A percentile compares a stretch with the other conserved stretches of the same genome.
phyloP scores from a whole-genome alignment of 2,113 vertebrate species.

The Gymnogyps californianus region DNA sequence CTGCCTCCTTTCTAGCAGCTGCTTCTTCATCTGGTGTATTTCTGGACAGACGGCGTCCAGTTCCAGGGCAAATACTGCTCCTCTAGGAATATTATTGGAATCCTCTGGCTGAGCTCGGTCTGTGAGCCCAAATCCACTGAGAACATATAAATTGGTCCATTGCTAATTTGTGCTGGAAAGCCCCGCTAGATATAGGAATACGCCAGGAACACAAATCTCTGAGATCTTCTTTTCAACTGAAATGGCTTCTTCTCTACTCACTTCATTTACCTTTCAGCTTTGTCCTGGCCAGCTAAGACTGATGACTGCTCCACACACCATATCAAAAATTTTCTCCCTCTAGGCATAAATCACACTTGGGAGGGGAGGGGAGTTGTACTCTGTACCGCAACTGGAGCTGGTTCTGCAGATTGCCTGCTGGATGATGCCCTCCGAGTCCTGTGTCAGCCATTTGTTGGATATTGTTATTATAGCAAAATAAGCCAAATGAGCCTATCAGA shows the following conservation, averaged over 20 bases:
- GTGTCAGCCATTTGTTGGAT: not conserved
- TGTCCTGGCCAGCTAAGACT: not conserved
- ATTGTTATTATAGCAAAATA: not conserved
- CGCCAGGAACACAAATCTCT: not conserved
- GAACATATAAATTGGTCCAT: not conserved
- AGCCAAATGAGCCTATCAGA: not conserved
- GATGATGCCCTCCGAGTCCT: not conserved
- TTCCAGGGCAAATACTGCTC: constrained; percentile 42
- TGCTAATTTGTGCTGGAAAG: constrained; percentile 24
- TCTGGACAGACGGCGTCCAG: not conserved
- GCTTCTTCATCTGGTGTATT: constrained; percentile 44
- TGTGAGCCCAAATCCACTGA: not conserved
- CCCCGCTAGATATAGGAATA: not conserved
- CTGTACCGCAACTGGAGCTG: not conserved
- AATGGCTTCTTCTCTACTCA: not conserved
- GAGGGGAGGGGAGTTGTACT: not conserved
- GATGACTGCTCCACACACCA: not conserved
- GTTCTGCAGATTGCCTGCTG: not conserved
- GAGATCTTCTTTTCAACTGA: not conserved
- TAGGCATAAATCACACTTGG: not conserved
- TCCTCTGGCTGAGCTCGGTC: not conserved
- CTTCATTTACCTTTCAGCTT: not conserved
- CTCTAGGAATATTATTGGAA: constrained; percentile 38
- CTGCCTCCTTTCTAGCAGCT: constrained; percentile 33
- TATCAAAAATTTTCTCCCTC: not conserved